Evolutionary conservation across 2,797 vertebrate species (phyloP).

Genomic region (Tapirus indicus): DNA sequence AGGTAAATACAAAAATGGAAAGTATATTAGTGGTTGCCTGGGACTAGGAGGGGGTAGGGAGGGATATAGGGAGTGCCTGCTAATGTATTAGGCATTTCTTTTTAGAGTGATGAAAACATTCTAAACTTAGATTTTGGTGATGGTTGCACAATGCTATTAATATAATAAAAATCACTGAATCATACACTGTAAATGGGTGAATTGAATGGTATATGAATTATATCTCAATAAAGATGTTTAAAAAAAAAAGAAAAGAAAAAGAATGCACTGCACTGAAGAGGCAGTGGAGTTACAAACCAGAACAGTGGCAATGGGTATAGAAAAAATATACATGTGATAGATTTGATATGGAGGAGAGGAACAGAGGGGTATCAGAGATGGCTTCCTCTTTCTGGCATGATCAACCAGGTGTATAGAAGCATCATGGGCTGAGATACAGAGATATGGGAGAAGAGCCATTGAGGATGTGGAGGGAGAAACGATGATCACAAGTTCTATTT

Average conservation of each 20-base stretch:
- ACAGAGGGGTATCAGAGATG: no score
- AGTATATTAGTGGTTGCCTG: background rate
- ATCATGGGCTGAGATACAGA: background rate
- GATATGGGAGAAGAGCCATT: background rate
- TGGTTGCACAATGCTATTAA: background rate
- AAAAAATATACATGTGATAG: background rate
- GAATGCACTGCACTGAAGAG: background rate
- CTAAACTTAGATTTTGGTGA: background rate
- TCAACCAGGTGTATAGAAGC: background rate
- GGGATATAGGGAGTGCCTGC: background rate
- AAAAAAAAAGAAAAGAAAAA: background rate
- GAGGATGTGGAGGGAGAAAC: background rate
- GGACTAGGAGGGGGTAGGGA: background rate
- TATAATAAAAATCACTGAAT: background rate
- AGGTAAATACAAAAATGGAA: background rate
- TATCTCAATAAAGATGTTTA: background rate
- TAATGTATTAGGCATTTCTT: background rate
- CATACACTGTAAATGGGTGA: background rate
- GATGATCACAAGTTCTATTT: background rate
- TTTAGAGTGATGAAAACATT: background rate
- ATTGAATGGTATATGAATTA: background rate
- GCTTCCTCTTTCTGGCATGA: background rate
- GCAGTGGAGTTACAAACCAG: background rate
- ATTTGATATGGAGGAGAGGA: background rate
- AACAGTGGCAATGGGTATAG: background rate